Evolutionary conservation across 2,113 vertebrate genomes (phyloP), one percentile per base, ranked within the genome.

Genomic region (Bombycilla garrulus): DNA sequence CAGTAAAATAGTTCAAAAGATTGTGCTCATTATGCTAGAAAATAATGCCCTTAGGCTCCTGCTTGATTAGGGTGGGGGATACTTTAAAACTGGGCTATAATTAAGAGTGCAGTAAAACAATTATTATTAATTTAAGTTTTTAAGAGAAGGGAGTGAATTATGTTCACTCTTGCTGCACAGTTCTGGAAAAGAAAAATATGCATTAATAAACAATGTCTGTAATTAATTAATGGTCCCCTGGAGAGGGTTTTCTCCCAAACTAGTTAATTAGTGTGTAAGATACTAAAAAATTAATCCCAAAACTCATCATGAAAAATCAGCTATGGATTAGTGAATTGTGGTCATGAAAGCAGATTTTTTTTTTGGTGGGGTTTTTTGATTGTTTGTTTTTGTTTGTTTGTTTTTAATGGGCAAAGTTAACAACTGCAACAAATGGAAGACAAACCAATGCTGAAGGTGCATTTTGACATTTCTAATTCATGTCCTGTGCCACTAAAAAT

Each of bases 211-310:
- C 90, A 80, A 51, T 62, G 36, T 67, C 84, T 93, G 72, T 74
- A 81, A 50, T 76, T 86, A 96, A 95, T 96, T 93, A 90, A 88
- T 65, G 84, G 31, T 31, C 38, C 69, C n/a, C 58, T 92, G 62
- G 58, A 95, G 89, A 95, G 5, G 20, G 16, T 74, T 86, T 95
- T 84, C 72, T 93, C 56, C 86, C 80, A 69, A 65, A 82, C 91
- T 88, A 79, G 33, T 78, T 95, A 91, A 84, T 80, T 90, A 54
- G 64, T 54, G 33, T 45, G 56, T 88, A 66, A 93, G 95, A 92
- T 76, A 51, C 11, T 93, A 65, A 88, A 94, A 92, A 62, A 51
- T 67, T 70, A 90, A 81, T 93, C 83, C 54, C 58, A 66, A 91
- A 91, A 10, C 25, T 28, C 26, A 56, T 44, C 0, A 57, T 54